phyloP scores from a whole-genome alignment of 2,113 vertebrate genomes.

The Shinisaurus crocodilurus region DNA sequence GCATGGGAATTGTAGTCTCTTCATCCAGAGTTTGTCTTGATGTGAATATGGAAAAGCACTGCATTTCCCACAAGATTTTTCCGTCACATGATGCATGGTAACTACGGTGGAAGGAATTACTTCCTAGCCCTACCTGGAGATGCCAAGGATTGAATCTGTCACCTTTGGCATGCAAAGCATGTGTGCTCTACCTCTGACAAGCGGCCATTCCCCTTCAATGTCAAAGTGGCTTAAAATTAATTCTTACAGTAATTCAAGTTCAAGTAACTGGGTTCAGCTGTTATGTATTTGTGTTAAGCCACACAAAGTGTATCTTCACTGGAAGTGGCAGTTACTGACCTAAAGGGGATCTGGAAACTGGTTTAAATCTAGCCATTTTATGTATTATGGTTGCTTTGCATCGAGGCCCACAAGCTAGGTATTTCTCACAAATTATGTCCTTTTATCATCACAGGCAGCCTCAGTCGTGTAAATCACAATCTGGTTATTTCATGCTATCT shows the following conservation, averaged over 20 bases:
- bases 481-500: neutral
- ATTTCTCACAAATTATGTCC: conserved; percentile 4
- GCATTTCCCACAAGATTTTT: neutral
- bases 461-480: neutral
- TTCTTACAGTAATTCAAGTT: neutral
- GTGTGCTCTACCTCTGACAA: neutral
- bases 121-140: neutral
- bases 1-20: neutral
- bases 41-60: neutral
- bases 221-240: neutral
- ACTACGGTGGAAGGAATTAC: neutral
- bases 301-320: conserved; percentile 1
- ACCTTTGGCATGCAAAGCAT: neutral
- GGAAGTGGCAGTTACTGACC: conserved; percentile 4
- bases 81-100: neutral
- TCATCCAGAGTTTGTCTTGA: neutral
- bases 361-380: conserved; percentile 40
- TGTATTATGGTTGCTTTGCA: conserved; percentile 55
- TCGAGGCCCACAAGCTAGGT: conserved; percentile 59
- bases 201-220: neutral
- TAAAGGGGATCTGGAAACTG: conserved; percentile 29
- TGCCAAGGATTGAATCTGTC: neutral
- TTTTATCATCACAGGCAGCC: neutral
- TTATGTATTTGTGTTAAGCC: neutral
- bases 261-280: neutral